phyloP scores from a whole-genome alignment of 2,797 vertebrate species.

The Mycteria americana region DNA sequence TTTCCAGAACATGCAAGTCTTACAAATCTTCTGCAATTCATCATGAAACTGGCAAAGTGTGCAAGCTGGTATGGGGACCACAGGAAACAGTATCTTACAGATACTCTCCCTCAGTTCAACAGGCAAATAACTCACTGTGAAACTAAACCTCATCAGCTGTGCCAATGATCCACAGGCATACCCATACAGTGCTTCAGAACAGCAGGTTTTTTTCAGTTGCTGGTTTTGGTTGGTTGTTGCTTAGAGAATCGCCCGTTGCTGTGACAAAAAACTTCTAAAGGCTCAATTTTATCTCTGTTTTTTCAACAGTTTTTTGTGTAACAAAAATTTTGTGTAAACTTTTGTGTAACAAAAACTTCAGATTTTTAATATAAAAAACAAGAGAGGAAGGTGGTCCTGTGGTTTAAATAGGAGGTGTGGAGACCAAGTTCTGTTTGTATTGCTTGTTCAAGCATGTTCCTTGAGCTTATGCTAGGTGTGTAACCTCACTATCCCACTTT shows the following conservation, averaged over 20 bases:
- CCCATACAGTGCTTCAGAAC: neutral
- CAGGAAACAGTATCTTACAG: neutral
- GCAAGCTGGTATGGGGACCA: neutral
- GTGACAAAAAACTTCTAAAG: neutral
- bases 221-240: neutral
- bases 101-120: neutral
- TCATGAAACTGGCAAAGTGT: neutral
- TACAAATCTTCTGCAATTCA: neutral
- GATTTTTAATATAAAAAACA: neutral
- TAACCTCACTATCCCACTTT: neutral
- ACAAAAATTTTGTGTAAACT: neutral
- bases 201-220: neutral
- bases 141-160: neutral
- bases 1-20: neutral
- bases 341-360: neutral
- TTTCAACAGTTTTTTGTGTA: neutral
- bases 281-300: neutral
- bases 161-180: neutral
- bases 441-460: neutral
- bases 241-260: neutral
- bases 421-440: neutral
- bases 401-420: neutral
- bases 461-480: neutral
- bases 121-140: neutral
- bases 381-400: neutral